Evolutionary conservation across 2,888 invertebrate species (phyloP).

Genomic region (Eueremaeus valkanovi): DNA sequence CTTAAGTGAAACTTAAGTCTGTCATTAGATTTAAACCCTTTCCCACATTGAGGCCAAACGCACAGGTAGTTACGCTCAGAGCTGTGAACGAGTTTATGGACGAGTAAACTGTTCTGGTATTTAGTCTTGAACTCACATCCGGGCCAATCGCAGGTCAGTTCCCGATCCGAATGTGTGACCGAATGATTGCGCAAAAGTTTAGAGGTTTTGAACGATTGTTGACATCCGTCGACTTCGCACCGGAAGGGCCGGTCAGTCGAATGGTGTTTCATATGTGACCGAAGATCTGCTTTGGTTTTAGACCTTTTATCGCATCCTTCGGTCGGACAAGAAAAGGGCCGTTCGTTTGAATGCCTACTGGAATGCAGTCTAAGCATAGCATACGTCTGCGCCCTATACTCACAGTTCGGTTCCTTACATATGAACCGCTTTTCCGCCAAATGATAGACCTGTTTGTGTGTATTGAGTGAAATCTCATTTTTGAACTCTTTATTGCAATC

Average conservation of each 20-base stretch:
- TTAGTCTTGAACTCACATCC: slow-evolving; percentile 4
- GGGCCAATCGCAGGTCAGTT: not conserved
- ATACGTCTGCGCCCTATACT: not conserved
- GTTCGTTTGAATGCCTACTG: not conserved
- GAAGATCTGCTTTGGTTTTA: not conserved
- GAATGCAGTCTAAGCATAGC: not conserved
- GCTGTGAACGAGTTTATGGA: not conserved
- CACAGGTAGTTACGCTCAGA: not conserved
- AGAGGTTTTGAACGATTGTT: not conserved
- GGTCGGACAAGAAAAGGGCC: not conserved
- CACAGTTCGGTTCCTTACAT: not conserved
- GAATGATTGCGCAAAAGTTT: not conserved
- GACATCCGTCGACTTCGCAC: not conserved
- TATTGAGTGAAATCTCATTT: too few relatives aligned
- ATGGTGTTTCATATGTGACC: too few relatives aligned
- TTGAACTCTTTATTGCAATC: too few relatives aligned
- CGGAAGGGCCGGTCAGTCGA: not conserved
- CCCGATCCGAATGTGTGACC: not conserved
- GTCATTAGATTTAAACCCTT: not conserved
- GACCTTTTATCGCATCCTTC: not conserved
- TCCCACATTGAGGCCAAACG: slow-evolving; percentile 12
- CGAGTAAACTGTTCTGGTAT: not conserved
- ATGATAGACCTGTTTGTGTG: too few relatives aligned
- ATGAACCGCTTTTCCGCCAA: too few relatives aligned
- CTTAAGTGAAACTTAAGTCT: not conserved